Evolutionary conservation across 23 tunicate genomes (phyloP), one percentile per base, ranked within the genome.

Genomic region (Halocynthia roretzi): DNA sequence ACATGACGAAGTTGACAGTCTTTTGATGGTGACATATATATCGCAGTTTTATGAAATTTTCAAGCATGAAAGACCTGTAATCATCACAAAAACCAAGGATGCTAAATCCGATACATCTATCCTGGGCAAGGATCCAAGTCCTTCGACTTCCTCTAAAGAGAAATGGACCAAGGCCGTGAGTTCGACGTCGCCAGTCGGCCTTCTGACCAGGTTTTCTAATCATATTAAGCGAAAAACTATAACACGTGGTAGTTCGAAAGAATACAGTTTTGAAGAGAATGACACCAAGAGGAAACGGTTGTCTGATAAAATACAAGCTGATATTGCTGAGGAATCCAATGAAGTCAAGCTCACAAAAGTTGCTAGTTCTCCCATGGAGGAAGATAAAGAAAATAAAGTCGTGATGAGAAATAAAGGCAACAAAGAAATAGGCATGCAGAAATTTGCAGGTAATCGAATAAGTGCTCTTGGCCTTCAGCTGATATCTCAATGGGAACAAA

Each of bases 1-100:
- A 6, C 53, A 75, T 48, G 71, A 71, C n/a, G 76, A 62, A 12
- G 98, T 92, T 6, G 98, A 92, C 55, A 74, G 76, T 51, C 80
- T 92, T 7, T 8, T 86, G 56, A 86, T 86, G 80, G 82, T 83
- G 14, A 83, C 98, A 6, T 92, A 92, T 56, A 68, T 92, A 21
- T 86, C 93, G 49, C 98, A 92, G 85, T 90, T 90, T 81, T 90
- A 90, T 68, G 97, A 90, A 73, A 66, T 85, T 53, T 85, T 90
- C 56, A 90, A 90, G 60, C 77, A 77, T 62, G 97, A 90, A 70
- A 76, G 68, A 17, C 85, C 89, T 10, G 77, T 82, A 8, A 77
- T 62, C 7, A 7, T 50, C 10, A 62, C 67, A 54, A 60, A 63
- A n/a, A 17, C 80, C 19, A 19, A 51, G 15, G 17, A 50, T 9